Evolutionary conservation across 2,888 invertebrate species (phyloP).

Genomic region (Tribolium freemani): DNA sequence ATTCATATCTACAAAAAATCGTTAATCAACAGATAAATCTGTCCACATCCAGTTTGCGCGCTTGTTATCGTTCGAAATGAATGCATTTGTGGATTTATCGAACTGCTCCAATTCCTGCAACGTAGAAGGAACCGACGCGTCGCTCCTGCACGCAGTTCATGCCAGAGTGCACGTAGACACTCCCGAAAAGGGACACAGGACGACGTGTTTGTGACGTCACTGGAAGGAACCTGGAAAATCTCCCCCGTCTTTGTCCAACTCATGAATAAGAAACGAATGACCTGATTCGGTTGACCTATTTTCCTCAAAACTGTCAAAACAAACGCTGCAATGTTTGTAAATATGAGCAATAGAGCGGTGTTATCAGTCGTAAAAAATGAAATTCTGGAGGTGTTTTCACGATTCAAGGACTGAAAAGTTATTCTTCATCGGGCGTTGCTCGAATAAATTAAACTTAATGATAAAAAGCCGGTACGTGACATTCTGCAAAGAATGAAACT

Average conservation of each 20-base stretch:
- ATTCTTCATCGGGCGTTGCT: not conserved
- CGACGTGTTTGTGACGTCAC: conserved; percentile 12
- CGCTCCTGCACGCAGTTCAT: conserved; percentile 9
- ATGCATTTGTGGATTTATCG: conserved; percentile 6
- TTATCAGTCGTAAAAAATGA: not conserved
- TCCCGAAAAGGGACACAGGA: conserved; percentile 12
- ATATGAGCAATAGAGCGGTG: not conserved
- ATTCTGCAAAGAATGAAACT: not conserved
- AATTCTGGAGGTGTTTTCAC: not conserved
- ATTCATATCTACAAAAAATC: not conserved
- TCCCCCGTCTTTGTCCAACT: not conserved
- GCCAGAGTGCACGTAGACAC: conserved; percentile 24
- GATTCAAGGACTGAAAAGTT: not conserved
- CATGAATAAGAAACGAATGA: not conserved
- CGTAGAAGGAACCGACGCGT: not conserved
- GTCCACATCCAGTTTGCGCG: not conserved
- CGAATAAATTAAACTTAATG: not conserved
- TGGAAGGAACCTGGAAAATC: not conserved
- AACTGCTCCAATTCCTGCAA: not conserved
- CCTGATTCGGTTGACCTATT: conserved; percentile 22
- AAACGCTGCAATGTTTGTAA: not conserved
- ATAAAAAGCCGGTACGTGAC: not conserved
- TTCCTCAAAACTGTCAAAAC: conserved; percentile 2
- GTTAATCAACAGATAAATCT: conserved; percentile 15
- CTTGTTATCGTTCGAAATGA: not conserved